Conservation (phyloP, 2,113 vertebrate species). For the Dicentrarchus labrax region DNA sequence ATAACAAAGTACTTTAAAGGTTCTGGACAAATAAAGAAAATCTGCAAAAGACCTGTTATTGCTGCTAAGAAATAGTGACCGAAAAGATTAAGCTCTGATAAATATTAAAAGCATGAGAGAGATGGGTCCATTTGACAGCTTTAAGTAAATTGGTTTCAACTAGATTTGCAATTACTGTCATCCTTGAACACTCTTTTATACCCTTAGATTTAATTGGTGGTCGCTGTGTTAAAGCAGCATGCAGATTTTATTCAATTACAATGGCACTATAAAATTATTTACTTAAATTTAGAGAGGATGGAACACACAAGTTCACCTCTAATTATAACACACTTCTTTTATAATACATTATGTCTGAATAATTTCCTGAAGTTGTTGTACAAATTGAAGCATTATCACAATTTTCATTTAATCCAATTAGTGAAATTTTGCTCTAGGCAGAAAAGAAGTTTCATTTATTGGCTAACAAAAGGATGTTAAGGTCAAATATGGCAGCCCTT, state of each 20-base stretch:
- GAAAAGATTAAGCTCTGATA: slow-evolving; percentile 32
- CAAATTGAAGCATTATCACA: not conserved
- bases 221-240: slow-evolving; percentile 28
- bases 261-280: slow-evolving; percentile 19
- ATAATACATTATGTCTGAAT: not conserved
- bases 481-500: slow-evolving; percentile 18
- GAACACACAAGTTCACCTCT: slow-evolving; percentile 14
- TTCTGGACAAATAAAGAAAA: not conserved
- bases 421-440: not conserved
- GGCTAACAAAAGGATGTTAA: slow-evolving; percentile 21
- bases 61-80: slow-evolving; percentile 20
- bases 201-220: slow-evolving; percentile 51
- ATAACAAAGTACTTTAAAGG: slow-evolving; percentile 29
- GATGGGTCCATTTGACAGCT: slow-evolving; percentile 39
- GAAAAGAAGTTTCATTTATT: slow-evolving; percentile 1
- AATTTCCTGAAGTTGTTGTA: not conserved
- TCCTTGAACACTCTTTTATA: slow-evolving; percentile 39
- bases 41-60: slow-evolving; percentile 10
- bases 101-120: slow-evolving; percentile 35
- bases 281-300: slow-evolving; percentile 1
- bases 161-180: slow-evolving; percentile 69
- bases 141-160: slow-evolving; percentile 56
- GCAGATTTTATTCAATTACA: slow-evolving; percentile 23
- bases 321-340: not conserved
- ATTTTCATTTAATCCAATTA: not conserved